Percentiles rank a stretch among this genome's conserved stretches.
Evolutionary conservation across 30 jellyfish, hydroid and myxozoan species (phyloP).

Genomic region (Aurelia sp.): DNA sequence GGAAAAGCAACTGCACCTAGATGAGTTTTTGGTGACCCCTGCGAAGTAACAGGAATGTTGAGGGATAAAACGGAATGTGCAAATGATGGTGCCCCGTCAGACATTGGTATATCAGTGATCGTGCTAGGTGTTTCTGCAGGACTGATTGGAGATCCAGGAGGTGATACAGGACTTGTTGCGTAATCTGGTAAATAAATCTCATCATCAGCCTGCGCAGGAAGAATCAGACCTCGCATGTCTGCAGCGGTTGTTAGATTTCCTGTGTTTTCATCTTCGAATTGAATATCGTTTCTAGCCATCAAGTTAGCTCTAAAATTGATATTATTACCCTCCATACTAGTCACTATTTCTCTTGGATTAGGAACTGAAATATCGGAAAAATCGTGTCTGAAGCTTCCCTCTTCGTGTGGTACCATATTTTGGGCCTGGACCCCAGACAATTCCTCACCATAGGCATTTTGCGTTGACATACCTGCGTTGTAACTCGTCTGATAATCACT

Average conservation of each 20-base stretch:
- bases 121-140: conserved; percentile 47
- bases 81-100: conserved; percentile 20
- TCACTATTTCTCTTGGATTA: not conserved
- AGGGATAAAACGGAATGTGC: conserved; percentile 58
- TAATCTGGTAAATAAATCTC: conserved; percentile 19
- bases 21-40: conserved; percentile 45
- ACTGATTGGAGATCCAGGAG: conserved; percentile 89
- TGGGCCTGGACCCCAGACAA: not conserved
- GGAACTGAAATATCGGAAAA: not conserved
- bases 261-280: not conserved
- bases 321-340: not conserved
- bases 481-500: conserved; percentile 23
- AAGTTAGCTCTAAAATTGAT: not conserved
- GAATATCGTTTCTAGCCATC: not conserved
- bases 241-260: not conserved
- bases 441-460: not conserved
- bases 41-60: conserved; percentile 18
- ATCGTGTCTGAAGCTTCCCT: not conserved
- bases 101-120: not conserved
- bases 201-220: conserved; percentile 23
- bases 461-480: not conserved
- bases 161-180: conserved; percentile 81
- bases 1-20: conserved; percentile 78
- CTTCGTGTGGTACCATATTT: not conserved
- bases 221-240: not conserved